Percentiles rank a stretch among this genome's conserved stretches.
Conservation (phyloP, 2,797 vertebrate species). For the Takifugu rubripes region DNA sequence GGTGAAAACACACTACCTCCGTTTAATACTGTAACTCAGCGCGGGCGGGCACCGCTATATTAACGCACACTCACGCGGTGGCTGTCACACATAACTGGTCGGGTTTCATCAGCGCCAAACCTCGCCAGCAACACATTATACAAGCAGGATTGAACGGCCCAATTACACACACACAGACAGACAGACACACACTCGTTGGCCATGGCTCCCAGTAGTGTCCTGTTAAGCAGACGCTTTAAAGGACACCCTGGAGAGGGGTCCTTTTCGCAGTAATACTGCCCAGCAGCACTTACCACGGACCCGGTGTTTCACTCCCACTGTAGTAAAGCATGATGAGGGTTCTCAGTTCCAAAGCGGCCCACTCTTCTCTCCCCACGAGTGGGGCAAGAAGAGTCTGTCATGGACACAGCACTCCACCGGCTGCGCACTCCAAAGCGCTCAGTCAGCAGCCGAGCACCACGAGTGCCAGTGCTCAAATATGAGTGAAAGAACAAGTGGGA, state of each 20-base stretch:
- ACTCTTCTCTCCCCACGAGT: slow-evolving; percentile 54
- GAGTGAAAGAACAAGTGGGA: slow-evolving; percentile 60
- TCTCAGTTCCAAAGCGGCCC: slow-evolving; percentile 65
- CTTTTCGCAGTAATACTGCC: slow-evolving; percentile 75
- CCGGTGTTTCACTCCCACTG: slow-evolving; percentile 62
- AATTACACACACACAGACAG: slow-evolving; percentile 25
- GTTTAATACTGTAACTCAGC: slow-evolving; percentile 68
- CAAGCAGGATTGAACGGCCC: slow-evolving; percentile 39
- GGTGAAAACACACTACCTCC: slow-evolving; percentile 60
- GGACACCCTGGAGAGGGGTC: slow-evolving; percentile 72
- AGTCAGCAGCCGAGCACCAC: slow-evolving; percentile 50
- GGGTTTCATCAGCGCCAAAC: slow-evolving; percentile 64
- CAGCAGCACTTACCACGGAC: slow-evolving; percentile 68
- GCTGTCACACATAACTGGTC: slow-evolving; percentile 68
- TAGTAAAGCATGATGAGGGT: slow-evolving; percentile 64
- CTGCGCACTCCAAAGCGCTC: slow-evolving; percentile 64
- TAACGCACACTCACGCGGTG: slow-evolving; percentile 69
- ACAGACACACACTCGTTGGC: slow-evolving; percentile 44
- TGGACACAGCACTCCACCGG: slow-evolving; percentile 67
- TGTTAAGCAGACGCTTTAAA: slow-evolving; percentile 71
- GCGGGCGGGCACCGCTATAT: slow-evolving; percentile 59
- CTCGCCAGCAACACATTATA: slow-evolving; percentile 65
- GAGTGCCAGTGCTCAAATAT: slow-evolving; percentile 61
- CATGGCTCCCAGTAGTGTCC: slow-evolving; percentile 62
- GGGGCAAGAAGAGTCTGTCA: slow-evolving; percentile 69